Conservation (phyloP, 2,113 vertebrate genomes). For the Lycaon pictus region DNA sequence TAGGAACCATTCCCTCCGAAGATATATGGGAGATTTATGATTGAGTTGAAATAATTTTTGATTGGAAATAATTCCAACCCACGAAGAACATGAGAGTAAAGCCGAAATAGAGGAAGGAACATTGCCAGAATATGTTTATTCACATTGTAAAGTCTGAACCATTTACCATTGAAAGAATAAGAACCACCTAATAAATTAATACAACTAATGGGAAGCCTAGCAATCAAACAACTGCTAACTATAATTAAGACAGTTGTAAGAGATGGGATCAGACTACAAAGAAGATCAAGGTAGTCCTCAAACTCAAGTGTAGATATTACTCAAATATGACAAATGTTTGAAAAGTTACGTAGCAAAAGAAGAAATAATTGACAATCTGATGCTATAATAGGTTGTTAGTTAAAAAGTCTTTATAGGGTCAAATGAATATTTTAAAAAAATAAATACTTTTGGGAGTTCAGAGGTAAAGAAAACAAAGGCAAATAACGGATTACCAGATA, state of each 20-base stretch:
- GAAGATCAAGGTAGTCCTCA: neutral
- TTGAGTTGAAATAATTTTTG: conserved; percentile 68
- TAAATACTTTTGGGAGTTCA: neutral
- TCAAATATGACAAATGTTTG: neutral
- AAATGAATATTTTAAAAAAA: conserved; percentile 19
- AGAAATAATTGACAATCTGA: neutral
- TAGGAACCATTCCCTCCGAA: conserved; percentile 59
- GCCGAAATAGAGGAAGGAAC: neutral
- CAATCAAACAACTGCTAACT: neutral
- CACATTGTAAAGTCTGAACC: neutral
- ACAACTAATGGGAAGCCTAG: neutral
- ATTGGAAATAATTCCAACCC: conserved; percentile 63
- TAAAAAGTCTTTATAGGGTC: neutral
- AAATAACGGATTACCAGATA: neutral
- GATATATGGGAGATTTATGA: conserved; percentile 59
- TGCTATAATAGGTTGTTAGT: neutral
- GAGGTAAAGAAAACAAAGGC: neutral
- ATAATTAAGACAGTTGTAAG: neutral
- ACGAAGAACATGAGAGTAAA: conserved; percentile 59
- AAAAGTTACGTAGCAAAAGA: conserved; percentile 31
- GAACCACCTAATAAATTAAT: conserved; percentile 4
- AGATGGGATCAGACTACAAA: neutral
- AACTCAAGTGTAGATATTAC: neutral
- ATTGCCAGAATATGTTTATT: conserved; percentile 3
- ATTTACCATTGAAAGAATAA: neutral